Conservation (phyloP, 2,888 invertebrate species). For the Penaeus monodon region DNA sequence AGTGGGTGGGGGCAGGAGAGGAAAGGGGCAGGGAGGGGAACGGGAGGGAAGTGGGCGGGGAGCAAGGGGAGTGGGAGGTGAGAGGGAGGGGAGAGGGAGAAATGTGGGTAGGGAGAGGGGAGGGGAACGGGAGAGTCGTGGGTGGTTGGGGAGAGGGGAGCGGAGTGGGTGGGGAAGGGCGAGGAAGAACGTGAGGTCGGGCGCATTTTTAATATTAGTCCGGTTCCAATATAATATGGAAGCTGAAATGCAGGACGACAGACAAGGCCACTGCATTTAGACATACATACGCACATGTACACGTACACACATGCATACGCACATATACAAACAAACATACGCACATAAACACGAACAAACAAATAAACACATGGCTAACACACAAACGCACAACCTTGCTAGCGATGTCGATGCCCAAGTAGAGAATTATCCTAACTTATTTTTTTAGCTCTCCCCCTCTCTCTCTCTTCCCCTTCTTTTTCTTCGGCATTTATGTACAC, state of each 20-base stretch:
- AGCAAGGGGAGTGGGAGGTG: background rate
- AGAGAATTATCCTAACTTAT: conserved; percentile 28
- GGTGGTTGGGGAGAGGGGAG: background rate
- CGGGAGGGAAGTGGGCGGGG: background rate
- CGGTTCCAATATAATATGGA: conserved; percentile 39
- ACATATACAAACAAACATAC: background rate
- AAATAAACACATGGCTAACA: background rate
- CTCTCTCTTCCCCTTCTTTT: too few relatives aligned
- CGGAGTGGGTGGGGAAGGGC: background rate
- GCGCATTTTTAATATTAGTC: conserved; percentile 25
- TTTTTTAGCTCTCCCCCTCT: background rate
- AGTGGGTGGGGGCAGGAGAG: background rate
- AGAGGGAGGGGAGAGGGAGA: background rate
- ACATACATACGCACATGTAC: conserved; percentile 2
- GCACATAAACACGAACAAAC: background rate
- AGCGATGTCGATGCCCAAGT: conserved; percentile 36
- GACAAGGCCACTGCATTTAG: conserved; percentile 21
- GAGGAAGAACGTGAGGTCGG: background rate
- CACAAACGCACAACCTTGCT: conserved; percentile 2
- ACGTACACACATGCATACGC: background rate
- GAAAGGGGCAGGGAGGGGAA: background rate
- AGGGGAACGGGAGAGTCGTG: background rate
- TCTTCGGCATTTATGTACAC: too few relatives aligned
- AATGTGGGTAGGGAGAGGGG: background rate
- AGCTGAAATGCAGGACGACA: conserved; percentile 25